Base-by-base conservation (phyloP, 2,113 vertebrate genomes). In the Psittacara wagleri region DNA sequence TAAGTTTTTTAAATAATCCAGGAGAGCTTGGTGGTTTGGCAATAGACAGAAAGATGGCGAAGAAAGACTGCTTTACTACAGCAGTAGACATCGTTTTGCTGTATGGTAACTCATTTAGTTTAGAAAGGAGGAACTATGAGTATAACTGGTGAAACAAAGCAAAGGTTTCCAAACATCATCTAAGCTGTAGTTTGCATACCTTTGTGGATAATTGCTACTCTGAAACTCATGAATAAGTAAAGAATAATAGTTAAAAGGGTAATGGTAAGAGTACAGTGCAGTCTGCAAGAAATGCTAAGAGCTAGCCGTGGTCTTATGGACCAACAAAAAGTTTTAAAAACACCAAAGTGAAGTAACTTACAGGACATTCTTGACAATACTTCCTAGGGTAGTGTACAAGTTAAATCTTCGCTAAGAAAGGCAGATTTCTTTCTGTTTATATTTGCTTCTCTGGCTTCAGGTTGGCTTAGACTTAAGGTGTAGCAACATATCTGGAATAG, bases 1-100 rank as follows among this genome's bases (percentile, higher is more conserved):
- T 88, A 94, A 83, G 33, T 70, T 80, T 95, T 96, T 35, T 16
- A 94, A 96, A 92, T 75, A 92, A 93, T 79, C 1, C 4, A 37
- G 74, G 44, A 69, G 49, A 74, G 67, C 54, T 77, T 78, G 14
- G 76, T 88, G 90, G 79, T 77, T 94, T 94, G 88, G 90, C 88
- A 90, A 1, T 6, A 62, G 77, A 11, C 17, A 78, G 76, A 61
- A 78, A 37, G 43, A 46, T 17, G 43, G 16, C 51, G 35, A 93
- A 84, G 39, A 61, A 77, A 86, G 14, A 19, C 13, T 63, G 27
- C 29, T 90, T 67, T 77, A 59, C 25, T 83, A 51, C 35, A 84
- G 39, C 15, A 48, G 25, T 17, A 48, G 39, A 51, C n/a, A 33
- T 37, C 6, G 0, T 72, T 77, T 80, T 74, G 48, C 12, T 73